Percentiles rank a stretch among this genome's conserved stretches.
These are phyloP conservation scores for Euglossa dilemma DNA, from an alignment of 1,140 invertebrate genomes.

Conservation along the genomic window DNA sequence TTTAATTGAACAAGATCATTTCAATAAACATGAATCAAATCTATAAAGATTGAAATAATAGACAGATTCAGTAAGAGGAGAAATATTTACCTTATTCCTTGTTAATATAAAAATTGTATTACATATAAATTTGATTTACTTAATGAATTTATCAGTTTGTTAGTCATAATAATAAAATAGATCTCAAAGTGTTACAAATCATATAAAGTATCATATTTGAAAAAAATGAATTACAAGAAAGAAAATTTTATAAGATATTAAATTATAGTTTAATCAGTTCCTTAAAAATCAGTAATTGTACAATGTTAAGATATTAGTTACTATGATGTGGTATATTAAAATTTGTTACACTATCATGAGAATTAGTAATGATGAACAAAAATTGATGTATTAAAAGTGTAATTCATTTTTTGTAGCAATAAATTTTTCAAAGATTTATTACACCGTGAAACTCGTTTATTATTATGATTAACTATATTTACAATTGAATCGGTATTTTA, in stretches of 20 bases:
- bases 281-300: background rate
- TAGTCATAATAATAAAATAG: constrained; percentile 21
- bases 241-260: background rate
- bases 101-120: constrained; percentile 13
- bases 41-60: background rate
- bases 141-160: background rate
- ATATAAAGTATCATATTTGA: constrained; percentile 2
- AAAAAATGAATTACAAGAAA: constrained; percentile 16
- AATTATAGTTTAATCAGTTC: background rate
- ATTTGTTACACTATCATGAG: background rate
- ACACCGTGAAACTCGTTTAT: constrained; percentile 3
- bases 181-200: constrained; percentile 8
- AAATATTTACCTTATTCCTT: background rate
- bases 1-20: constrained; percentile 35
- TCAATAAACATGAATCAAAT: constrained; percentile 16
- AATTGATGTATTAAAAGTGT: background rate
- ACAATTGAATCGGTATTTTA: constrained; percentile 33
- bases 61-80: background rate
- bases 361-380: background rate
- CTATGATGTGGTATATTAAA: too few relatives aligned
- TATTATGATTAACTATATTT: constrained; percentile 44
- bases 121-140: background rate
- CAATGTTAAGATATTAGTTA: background rate
- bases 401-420: constrained; percentile 13
- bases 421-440: constrained; percentile 4